These are phyloP conservation scores for Choloepus hoffmanni DNA, from an alignment of 2,113 vertebrate species.

Conservation along the genomic window DNA sequence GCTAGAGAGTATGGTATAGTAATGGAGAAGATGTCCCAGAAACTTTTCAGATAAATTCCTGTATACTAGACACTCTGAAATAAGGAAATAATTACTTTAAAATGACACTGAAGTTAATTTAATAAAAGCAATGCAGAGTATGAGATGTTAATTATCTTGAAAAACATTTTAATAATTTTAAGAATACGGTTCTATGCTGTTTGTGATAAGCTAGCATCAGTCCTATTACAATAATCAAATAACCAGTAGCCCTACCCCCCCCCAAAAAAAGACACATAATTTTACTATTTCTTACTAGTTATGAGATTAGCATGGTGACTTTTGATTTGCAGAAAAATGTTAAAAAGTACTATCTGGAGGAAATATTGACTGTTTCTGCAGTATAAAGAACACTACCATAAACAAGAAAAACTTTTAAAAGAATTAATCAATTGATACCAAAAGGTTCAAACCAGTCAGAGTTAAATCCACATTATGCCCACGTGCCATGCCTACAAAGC, in stretches of 20 bases:
- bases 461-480: background rate
- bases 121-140: conserved; percentile 32
- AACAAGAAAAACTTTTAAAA: conserved; percentile 59
- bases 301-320: conserved; percentile 31
- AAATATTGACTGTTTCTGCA: background rate
- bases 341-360: background rate
- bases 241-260: background rate
- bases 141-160: conserved; percentile 21
- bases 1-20: background rate
- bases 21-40: background rate
- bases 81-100: conserved; percentile 51
- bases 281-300: conserved; percentile 23
- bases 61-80: conserved; percentile 36
- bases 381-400: background rate
- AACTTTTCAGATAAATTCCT: conserved; percentile 5
- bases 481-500: background rate
- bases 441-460: conserved; percentile 33
- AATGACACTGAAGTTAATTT: conserved; percentile 32
- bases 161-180: background rate
- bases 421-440: background rate
- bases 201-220: background rate
- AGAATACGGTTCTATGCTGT: background rate
- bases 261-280: background rate
- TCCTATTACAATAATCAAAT: background rate
- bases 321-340: conserved; percentile 29